phyloP scores from a whole-genome alignment of 2,113 vertebrate genomes.

The Atlantisia rogersi region DNA sequence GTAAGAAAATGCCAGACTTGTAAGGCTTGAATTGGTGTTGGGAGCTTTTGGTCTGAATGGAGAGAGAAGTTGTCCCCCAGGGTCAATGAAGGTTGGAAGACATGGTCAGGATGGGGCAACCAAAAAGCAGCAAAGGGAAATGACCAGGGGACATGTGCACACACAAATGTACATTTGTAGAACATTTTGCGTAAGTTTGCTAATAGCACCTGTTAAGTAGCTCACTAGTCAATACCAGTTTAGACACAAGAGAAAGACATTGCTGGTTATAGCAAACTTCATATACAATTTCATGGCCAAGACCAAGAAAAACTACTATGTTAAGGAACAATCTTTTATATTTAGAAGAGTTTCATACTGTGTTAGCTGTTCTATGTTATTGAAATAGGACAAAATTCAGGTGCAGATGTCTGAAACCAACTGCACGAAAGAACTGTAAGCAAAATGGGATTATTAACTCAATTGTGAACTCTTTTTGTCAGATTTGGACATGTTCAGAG shows the following conservation, averaged over 20 bases:
- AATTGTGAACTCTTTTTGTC: neutral
- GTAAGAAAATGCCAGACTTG: neutral
- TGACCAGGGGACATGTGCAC: accelerated
- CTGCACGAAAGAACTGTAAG: neutral
- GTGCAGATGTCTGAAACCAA: neutral
- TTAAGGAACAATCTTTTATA: neutral
- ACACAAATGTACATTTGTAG: neutral
- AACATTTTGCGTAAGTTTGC: neutral
- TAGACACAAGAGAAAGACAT: neutral
- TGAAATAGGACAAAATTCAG: neutral
- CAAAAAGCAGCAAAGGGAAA: neutral
- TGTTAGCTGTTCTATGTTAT: neutral
- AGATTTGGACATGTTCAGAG: neutral
- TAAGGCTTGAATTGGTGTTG: neutral
- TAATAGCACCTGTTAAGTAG: neutral
- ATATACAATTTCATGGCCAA: neutral
- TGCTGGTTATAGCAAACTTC: neutral
- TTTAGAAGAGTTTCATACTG: neutral
- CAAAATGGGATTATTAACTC: neutral
- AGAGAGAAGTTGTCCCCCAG: neutral
- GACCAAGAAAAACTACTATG: neutral
- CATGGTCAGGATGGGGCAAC: neutral
- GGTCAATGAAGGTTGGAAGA: accelerated
- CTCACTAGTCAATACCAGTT: neutral
- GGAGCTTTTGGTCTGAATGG: neutral